Base-by-base conservation (phyloP, 2,113 vertebrate species). In the Sitta europaea region DNA sequence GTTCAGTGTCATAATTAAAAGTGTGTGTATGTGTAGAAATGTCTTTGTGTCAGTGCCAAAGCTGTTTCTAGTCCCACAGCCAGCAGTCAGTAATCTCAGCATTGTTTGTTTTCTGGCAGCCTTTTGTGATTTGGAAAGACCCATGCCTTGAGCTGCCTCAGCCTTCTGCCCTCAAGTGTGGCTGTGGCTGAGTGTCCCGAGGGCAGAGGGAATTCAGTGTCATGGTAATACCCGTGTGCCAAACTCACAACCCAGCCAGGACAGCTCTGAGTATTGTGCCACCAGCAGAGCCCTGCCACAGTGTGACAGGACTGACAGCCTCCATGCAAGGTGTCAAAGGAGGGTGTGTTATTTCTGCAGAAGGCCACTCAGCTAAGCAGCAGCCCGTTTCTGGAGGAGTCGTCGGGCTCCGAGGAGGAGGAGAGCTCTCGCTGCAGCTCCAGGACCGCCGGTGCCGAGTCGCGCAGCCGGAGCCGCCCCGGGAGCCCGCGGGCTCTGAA, bases 281-380 rank as follows among this genome's bases (percentile, higher is more conserved):
- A 62, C 21, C 83, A 95, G 68, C 70, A 93, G 54, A 92, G 55
- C 24, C 72, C 25, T 62, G 50, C 50, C 73, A 38, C 42, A 27
- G 59, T 61, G n/a, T n/a, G n/a, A n/a, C n/a, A n/a, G n/a, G n/a
- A 81, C 79, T 61, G 88, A 77, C 81, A 73, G 5, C 10, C 71
- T 90, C 66, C 71, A 54, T 63, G 40, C 63, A 75, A 88, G 12
- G 8, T 81, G 82, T 77, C 75, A 93, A 86, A 87, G 76, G 55
- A 53, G 31, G 24, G 43, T 94, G 31, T 94, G 94, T 76, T 97
- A 62, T 96, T 92, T 95, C 87, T 97, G 83, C 97, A 99, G 99
- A 99, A 99, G 97, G 99, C 99, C 82, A 99, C 99, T 65, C 98
- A 99, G 88, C 98, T 99, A 96, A 99, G 99, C 97, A 99, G 96